These are phyloP conservation scores for Ryuthela nishihirai DNA, from an alignment of 2,888 invertebrate genomes.

Conservation along the genomic window DNA sequence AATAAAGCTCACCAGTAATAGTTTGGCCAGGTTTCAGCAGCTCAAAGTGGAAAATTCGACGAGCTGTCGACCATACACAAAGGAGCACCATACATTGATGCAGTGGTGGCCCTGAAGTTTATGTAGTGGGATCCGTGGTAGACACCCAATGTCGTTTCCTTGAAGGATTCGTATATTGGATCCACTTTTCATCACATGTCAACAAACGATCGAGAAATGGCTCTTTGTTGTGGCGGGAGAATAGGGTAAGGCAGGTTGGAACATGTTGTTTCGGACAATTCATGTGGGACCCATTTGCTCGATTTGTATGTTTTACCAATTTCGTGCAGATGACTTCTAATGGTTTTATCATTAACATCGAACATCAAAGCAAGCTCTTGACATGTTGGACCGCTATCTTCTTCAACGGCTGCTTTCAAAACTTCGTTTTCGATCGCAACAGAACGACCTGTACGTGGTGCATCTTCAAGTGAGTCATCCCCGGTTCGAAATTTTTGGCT, in stretches of 20 bases:
- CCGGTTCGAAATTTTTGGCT: background rate
- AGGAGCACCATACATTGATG: too few species aligned
- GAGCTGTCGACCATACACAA: too few species aligned
- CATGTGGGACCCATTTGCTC: constrained; percentile 2
- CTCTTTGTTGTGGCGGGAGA: background rate
- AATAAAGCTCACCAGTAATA: too few species aligned
- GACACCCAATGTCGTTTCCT: too few species aligned
- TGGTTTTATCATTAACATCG: constrained; percentile 1
- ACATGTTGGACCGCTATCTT: constrained; percentile 2
- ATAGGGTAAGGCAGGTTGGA: background rate
- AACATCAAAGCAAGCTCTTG: constrained; percentile 3
- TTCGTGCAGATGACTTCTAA: background rate
- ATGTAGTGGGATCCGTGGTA: too few species aligned
- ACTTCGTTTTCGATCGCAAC: background rate
- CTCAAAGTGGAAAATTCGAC: too few species aligned
- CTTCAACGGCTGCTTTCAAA: constrained; percentile 1
- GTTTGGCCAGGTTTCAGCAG: too few species aligned
- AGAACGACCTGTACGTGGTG: background rate
- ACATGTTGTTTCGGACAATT: too few species aligned
- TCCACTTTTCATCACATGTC: too few species aligned
- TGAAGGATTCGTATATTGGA: too few species aligned
- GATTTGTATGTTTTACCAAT: background rate
- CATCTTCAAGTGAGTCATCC: constrained; percentile 1
- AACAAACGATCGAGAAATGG: too few species aligned
- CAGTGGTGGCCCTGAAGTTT: too few species aligned